Evolutionary conservation across 2,797 vertebrate species (phyloP).

Genomic region (Anguilla pacifica): DNA sequence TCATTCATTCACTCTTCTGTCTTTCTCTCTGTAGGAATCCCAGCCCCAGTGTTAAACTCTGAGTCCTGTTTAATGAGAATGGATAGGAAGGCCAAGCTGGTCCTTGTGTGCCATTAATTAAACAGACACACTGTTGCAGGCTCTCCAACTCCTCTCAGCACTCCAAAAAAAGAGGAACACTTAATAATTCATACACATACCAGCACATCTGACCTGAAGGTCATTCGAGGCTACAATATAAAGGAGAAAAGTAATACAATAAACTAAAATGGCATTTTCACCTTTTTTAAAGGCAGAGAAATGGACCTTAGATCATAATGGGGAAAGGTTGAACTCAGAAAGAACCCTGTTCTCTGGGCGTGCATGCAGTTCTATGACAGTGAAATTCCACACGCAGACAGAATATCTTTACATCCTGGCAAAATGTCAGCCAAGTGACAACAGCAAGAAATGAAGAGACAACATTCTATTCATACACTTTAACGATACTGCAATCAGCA

Average conservation of each 20-base stretch:
- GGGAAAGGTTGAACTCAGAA: neutral
- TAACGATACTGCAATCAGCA: neutral
- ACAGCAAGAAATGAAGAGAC: slow-evolving; percentile 3
- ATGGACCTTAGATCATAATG: neutral
- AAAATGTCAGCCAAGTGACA: neutral
- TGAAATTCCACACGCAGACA: neutral
- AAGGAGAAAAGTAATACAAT: neutral
- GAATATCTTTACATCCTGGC: neutral
- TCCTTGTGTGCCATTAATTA: neutral
- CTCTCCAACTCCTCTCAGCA: neutral
- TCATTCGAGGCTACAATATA: neutral
- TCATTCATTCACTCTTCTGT: neutral
- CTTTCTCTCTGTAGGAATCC: neutral
- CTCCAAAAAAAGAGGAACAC: neutral
- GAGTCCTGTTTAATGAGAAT: neutral
- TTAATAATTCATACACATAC: neutral
- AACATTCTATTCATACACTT: neutral
- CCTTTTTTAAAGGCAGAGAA: neutral
- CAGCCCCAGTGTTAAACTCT: neutral
- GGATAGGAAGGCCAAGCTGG: neutral
- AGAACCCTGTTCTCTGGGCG: neutral
- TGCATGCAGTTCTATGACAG: neutral
- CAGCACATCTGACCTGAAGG: neutral
- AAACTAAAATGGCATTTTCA: neutral
- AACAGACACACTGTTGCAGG: neutral